Percentiles rank a stretch among this genome's conserved stretches.
phyloP scores from a whole-genome alignment of 2,888 invertebrate genomes.

The Leptinotarsa peninsularis region DNA sequence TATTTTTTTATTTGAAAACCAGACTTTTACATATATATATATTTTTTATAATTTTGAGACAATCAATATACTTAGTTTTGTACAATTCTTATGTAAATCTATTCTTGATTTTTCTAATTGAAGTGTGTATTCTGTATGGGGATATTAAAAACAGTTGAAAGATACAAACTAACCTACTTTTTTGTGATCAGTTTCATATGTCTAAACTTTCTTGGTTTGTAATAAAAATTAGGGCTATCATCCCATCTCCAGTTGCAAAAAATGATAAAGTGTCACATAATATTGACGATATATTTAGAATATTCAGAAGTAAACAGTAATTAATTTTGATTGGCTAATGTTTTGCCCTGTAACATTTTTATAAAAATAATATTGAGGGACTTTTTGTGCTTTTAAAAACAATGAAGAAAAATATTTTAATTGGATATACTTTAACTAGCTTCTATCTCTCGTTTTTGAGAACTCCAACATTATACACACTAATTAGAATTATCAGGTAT shows the following conservation, averaged over 20 bases:
- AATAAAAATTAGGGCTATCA: too few species aligned
- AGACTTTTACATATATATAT: slow-evolving; percentile 11
- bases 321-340: too few species aligned
- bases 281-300: too few species aligned
- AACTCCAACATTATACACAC: background rate
- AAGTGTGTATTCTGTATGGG: background rate
- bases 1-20: slow-evolving; percentile 3
- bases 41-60: slow-evolving; percentile 24
- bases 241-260: too few species aligned
- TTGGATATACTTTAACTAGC: background rate
- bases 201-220: too few species aligned
- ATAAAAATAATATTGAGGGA: too few species aligned
- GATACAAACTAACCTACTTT: background rate
- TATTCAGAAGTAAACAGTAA: too few species aligned
- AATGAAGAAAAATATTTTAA: too few species aligned
- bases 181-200: slow-evolving; percentile 17
- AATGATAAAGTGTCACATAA: too few species aligned
- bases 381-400: background rate
- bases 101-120: slow-evolving; percentile 6
- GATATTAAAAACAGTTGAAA: background rate
- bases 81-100: background rate
- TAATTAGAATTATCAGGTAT: background rate
- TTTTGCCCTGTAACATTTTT: too few species aligned
- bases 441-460: background rate
- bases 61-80: slow-evolving; percentile 23